These are phyloP conservation scores for Amphilophus citrinellus DNA, from an alignment of 2,113 vertebrate species.

Conservation along the genomic window DNA sequence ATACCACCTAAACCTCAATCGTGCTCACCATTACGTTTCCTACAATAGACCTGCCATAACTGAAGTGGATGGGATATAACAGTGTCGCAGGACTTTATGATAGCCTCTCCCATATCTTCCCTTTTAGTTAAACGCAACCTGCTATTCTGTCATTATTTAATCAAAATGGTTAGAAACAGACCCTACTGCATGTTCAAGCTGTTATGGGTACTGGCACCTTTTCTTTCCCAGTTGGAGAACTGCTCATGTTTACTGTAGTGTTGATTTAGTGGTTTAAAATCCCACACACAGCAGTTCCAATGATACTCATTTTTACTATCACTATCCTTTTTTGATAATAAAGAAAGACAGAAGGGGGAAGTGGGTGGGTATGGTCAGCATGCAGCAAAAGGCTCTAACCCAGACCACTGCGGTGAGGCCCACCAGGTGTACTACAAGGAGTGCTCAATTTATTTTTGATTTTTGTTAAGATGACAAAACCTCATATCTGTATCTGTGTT, in stretches of 20 bases:
- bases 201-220: not conserved
- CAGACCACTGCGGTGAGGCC: not conserved
- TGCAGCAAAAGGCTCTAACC: not conserved
- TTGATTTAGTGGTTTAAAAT: conserved; percentile 3
- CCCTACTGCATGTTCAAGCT: conserved; percentile 5
- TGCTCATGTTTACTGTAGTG: not conserved
- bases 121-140: not conserved
- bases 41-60: no score
- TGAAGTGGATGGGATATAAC: no score
- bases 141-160: not conserved
- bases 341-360: not conserved
- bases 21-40: not conserved
- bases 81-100: not conserved
- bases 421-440: not conserved
- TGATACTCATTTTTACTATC: no score
- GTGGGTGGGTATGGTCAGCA: not conserved
- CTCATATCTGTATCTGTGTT: not conserved
- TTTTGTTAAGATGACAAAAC: not conserved
- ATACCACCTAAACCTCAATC: not conserved
- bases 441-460: not conserved
- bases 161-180: not conserved
- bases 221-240: not conserved
- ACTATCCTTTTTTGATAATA: not conserved
- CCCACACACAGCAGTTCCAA: not conserved
- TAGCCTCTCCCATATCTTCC: not conserved